phyloP scores from a whole-genome alignment of 2,113 vertebrate species.

The Cnemophilus loriae region DNA sequence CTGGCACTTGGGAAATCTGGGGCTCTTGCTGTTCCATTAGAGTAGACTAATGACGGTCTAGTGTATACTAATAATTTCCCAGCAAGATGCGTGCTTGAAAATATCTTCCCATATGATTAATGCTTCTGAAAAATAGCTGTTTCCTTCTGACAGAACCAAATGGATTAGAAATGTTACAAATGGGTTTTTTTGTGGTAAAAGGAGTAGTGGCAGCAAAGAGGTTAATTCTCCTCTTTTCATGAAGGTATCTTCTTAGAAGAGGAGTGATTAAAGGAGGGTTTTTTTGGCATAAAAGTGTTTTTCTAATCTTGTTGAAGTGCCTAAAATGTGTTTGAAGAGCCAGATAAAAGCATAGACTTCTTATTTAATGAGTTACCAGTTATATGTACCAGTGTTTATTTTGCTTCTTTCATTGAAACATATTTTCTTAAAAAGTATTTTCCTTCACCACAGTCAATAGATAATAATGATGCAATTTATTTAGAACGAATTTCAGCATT shows the following conservation, averaged over 20 bases:
- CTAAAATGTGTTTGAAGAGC: constrained; percentile 63
- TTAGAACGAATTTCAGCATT: background rate
- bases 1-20: background rate
- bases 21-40: background rate
- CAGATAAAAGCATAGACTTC: constrained; percentile 48
- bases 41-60: background rate
- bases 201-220: constrained; percentile 26
- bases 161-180: constrained; percentile 34
- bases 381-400: constrained; percentile 39
- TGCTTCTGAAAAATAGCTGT: constrained; percentile 32
- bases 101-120: constrained; percentile 1
- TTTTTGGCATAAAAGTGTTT: constrained; percentile 58
- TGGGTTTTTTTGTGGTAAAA: background rate
- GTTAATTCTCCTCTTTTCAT: constrained; percentile 47
- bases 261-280: constrained; percentile 57
- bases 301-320: constrained; percentile 62
- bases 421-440: constrained; percentile 10
- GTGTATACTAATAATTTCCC: constrained; percentile 26
- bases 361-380: constrained; percentile 56
- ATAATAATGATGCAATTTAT: background rate
- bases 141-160: constrained; percentile 14
- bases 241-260: constrained; percentile 50
- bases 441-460: background rate
- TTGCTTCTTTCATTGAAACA: constrained; percentile 30
- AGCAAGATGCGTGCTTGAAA: background rate